Base-by-base conservation (phyloP, 2,888 invertebrate species). In the Zootermopsis nevadensis region DNA sequence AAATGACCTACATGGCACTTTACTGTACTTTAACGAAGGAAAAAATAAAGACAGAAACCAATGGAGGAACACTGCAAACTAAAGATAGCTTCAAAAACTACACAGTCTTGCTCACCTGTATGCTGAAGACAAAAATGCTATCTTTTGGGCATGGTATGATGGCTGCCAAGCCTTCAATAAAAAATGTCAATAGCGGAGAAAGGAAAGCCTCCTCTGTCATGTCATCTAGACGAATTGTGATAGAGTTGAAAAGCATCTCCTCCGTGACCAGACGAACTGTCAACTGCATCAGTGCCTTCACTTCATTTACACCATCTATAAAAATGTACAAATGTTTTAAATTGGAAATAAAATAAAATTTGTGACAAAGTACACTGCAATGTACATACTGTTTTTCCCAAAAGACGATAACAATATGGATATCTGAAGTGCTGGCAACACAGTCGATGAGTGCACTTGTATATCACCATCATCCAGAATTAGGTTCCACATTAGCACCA, bases 151-250 rank as follows among this genome's bases (percentile, higher is more conserved):
- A 97, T 0, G 97, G 97, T 87, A 96, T 95, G 84, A 98, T 97
- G 0, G 97, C 97, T 0, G 98, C 97, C 69, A 99, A 90, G 0
- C 96, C 98, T 86, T 98, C 97, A 0, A 97, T 90, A 87, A 99
- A 98, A 89, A 96, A 97, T 24, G 94, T 93, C 24, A 97, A 91
- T 22, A 98, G 89, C 0, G 97, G 98, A 0, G 98, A 97, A 1
- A 99, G 91, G 89, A 99, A 98, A 6, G 96, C 95, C 86, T 97
- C 96, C 79, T 96, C 95, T 0, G 97, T 97, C 96, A 98, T 98
- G 87, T 97, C 97, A 88, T 96, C 96, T 30, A 99, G 90, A 2
- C 98, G 93, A 0, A 99, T 95, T 0, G 98, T 98, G 67, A 99
- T 97, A 0, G 98, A 98, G 89, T 97, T 98, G 88, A 95, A 94